Conservation (phyloP, 2,888 invertebrate species). For the Sepioteuthis lessoniana region DNA sequence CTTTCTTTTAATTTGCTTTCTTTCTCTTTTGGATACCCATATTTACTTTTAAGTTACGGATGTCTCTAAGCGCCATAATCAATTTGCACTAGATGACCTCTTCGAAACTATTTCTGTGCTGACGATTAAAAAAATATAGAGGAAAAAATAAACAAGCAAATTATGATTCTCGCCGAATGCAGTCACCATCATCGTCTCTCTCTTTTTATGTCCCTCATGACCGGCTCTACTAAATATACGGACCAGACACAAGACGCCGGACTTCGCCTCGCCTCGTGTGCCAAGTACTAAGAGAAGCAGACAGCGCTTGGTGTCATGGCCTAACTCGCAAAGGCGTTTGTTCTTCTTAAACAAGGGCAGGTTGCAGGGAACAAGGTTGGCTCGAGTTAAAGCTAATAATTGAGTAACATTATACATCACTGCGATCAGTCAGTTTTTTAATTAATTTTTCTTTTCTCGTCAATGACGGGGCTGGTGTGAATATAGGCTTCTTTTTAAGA, state of each 20-base stretch:
- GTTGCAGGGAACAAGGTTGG: not conserved
- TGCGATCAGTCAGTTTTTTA: not conserved
- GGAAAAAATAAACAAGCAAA: not conserved
- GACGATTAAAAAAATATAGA: not conserved
- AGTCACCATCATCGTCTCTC: not conserved
- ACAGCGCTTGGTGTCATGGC: not conserved
- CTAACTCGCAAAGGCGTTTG: not conserved
- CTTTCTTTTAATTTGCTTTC: not conserved
- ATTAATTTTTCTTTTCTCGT: too few relatives aligned
- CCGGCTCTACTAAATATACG: not conserved
- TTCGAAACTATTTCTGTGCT: not conserved
- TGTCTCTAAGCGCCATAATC: slow-evolving; percentile 12
- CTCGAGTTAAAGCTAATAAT: not conserved
- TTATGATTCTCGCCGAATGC: too few relatives aligned
- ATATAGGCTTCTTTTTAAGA: too few relatives aligned
- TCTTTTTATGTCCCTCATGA: not conserved
- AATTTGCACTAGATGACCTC: not conserved
- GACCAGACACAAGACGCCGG: not conserved
- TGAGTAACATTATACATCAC: not conserved
- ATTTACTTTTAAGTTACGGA: not conserved
- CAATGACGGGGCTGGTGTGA: too few relatives aligned
- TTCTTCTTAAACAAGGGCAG: not conserved
- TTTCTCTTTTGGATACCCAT: not conserved
- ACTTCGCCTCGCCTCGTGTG: slow-evolving; percentile 8
- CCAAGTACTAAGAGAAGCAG: not conserved